Evolutionary conservation across 2,888 invertebrate species (phyloP), one percentile per base, ranked within the genome.

Genomic region (Stegophylla sp.): DNA sequence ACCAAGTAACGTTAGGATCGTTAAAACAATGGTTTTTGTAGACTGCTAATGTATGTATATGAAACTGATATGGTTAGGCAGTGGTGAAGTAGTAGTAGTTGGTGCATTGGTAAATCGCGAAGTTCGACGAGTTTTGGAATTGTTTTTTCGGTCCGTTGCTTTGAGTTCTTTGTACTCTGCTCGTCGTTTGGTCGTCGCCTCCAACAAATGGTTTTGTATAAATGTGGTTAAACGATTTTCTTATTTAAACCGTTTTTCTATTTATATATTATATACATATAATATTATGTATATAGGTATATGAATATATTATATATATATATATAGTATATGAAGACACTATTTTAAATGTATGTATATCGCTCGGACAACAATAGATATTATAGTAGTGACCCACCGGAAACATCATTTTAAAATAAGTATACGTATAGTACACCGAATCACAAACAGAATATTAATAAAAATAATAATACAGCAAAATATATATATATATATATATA

Each of bases 101-200:
- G n/a, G 34, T 28, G 17, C 17, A 72, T 51, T 12, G 48, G 1
- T 43, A 64, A 77, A 56, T 90, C 92, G 92, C 92, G 88, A 87
- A 87, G 85, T 83, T 73, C 83, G 83, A 83, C 56, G 67, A 56
- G 34, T 77, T 77, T 77, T 59, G 10, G 61, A 61, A 79, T 71
- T 26, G 53, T 59, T 67, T 73, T 79, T 79, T 61, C 61, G 61
- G 71, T 71, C 48, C 71, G 71, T 48, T 28, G 76, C 76, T 76
- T 56, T 7, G 64, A 23, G 53, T 66, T 76, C 66, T 45, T 56
- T 59, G 67, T 67, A 59, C 45, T 20, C 56, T 13, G 20, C 56
- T 45, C 3, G 64, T 53, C 15, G 56, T 56, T 51, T 26, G 45
- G 45, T 67, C 26, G 45, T 67, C 26, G 28, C 45, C 59, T 76